These are phyloP conservation scores for Monochamus alternatus DNA, from an alignment of 2,888 invertebrate species.

Conservation along the genomic window DNA sequence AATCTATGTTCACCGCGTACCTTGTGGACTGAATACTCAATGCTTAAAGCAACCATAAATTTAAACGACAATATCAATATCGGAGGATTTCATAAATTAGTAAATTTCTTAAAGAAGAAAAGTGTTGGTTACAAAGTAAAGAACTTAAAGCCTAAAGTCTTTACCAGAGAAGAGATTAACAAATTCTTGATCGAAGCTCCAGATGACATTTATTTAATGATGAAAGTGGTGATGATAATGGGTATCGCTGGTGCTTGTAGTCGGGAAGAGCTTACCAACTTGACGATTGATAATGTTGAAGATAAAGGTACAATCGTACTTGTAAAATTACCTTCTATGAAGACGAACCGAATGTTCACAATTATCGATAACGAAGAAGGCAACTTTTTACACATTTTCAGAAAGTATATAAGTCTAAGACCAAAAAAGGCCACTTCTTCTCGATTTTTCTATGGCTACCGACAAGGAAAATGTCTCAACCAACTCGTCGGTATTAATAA, in stretches of 20 bases:
- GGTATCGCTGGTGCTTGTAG: constrained; percentile 47
- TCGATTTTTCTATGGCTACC: background rate
- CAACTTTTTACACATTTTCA: background rate
- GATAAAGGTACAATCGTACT: background rate
- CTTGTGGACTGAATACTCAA: constrained; percentile 48
- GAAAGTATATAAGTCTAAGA: background rate
- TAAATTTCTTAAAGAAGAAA: constrained; percentile 6
- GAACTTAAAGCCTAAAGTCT: background rate
- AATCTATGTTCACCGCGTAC: constrained; percentile 42
- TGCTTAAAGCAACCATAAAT: constrained; percentile 48
- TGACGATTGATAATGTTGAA: constrained; percentile 45
- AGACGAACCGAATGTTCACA: background rate
- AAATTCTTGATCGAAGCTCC: constrained; percentile 40
- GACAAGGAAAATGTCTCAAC: constrained; percentile 33
- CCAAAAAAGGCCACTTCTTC: background rate
- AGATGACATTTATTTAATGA: constrained; percentile 40
- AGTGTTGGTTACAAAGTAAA: constrained; percentile 1
- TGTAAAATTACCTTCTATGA: background rate
- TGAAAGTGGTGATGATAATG: constrained; percentile 45
- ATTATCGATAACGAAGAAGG: background rate
- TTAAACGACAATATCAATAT: constrained; percentile 48
- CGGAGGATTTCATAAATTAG: constrained; percentile 37
- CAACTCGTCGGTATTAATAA: constrained; percentile 49
- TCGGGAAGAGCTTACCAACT: constrained; percentile 40
- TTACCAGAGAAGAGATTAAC: background rate